Evolutionary conservation across 2,888 invertebrate species (phyloP), one percentile per base, ranked within the genome.

Genomic region (Kuschelorhynchus macadamiae): DNA sequence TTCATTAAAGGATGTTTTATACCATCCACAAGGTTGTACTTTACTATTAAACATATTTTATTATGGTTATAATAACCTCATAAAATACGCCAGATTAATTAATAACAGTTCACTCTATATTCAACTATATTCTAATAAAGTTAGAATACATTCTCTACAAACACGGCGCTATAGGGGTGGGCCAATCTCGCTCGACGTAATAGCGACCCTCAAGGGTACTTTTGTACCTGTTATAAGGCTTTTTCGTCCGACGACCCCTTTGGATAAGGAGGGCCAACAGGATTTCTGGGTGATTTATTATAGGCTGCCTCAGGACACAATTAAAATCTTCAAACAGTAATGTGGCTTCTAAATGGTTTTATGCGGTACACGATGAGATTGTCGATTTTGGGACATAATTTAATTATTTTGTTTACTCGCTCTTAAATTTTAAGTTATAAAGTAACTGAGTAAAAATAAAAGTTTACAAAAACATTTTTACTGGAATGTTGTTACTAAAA

Each of bases 211-310:
- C 52, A 50, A 49, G 42, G 57, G 57, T 25, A 36, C 65, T 65
- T 65, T 59, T 65, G 59, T 57, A 65, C 65, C 56, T 65, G 59
- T 65, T 63, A 63, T 64, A 64, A 41, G 49, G 56, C 47, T 56
- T 65, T 63, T 65, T 50, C 52, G 50, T 52, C 52, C 56, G 52
- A 57, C 65, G 57, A 65, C 57, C 49, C 65, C 65, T 44, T 46
- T 41, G 65, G 57, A 50, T 65, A 65, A 59, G 64, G 41, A 65
- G 57, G 57, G 52, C 52, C 57, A 21, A 65, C 59, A 57, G 57
- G 50, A 57, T 59, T 44, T 65, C 25, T 33, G 50, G 65, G 33
- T 65, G 65, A 65, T 65, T 65, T 65, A 65, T 65, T 36, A 18
- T 33, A 20, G 57, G 41, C 36, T 12, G 14, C 44, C 36, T 21